Evolutionary conservation across 30 jellyfish, hydroid and myxozoan species (phyloP), one percentile per base, ranked within the genome.

Genomic region (Aurelia aurita): DNA sequence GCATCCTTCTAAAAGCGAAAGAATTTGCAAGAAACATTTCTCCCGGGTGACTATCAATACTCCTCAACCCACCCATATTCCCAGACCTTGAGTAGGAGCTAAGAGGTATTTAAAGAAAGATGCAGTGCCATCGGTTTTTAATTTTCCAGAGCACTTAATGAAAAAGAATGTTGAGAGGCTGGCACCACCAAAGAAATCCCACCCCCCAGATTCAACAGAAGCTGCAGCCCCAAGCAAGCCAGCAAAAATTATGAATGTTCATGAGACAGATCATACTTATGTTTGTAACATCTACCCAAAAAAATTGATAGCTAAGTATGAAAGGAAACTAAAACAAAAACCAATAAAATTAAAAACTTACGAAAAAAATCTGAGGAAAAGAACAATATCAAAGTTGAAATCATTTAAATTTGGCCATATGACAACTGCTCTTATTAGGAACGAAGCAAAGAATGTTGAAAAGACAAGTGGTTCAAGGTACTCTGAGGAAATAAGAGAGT

Each of bases 81-180:
- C 12, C 21, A 27, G 8, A 13, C 78, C n/a, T n/a, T n/a, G n/a
- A n/a, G 55, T 11, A 55, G 54, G 26, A 46, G 58, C 4, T n/a
- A n/a, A n/a, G n/a, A n/a, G n/a, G n/a, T n/a, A n/a, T n/a, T n/a
- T n/a, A n/a, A n/a, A n/a, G n/a, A n/a, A n/a, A n/a, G 82, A 70
- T 70, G 82, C 82, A 16, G 62, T 70, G 22, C 82, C 82, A 14
- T 70, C 68, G 47, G 62, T 70, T 70, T 44, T 70, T 43, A 44
- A 70, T 22, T 70, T 70, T 51, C 82, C 82, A 16, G 68, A 70
- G 29, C 82, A 70, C 53, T 70, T 70, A 45, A 13, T 35, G 67
- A 70, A 16, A 18, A 70, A 70, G 47, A 70, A 43, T 45, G 28
- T 70, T 35, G 53, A 21, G 32, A 70, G 47, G 53, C 45, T 70